A percentile compares a stretch with the other conserved stretches of the same genome.
Conservation (phyloP, 2,888 invertebrate species). For the Hirtodrosophila cameraria region DNA sequence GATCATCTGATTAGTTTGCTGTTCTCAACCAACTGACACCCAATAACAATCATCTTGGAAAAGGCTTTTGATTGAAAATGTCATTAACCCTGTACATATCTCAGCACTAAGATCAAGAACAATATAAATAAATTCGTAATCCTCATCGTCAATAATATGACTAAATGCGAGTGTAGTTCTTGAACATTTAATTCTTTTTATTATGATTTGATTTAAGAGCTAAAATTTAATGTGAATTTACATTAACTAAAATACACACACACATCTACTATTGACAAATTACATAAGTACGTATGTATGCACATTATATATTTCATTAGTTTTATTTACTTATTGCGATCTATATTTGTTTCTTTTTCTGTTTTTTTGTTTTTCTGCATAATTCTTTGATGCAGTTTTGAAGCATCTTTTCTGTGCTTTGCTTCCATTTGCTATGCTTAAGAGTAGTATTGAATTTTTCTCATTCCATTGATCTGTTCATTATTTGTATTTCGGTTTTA, state of each 20-base stretch:
- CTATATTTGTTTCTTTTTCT: constrained; percentile 25
- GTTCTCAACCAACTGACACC: too few species aligned
- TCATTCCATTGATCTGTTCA: constrained; percentile 1
- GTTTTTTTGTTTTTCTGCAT: constrained; percentile 4
- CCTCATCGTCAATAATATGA: neutral
- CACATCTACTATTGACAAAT: constrained; percentile 59
- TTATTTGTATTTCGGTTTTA: constrained; percentile 11
- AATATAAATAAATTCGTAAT: neutral
- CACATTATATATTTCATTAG: constrained; percentile 36
- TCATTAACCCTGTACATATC: too few species aligned
- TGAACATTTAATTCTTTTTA: constrained; percentile 75
- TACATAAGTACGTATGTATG: constrained; percentile 49
- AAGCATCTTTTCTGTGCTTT: constrained; percentile 28
- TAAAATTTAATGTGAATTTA: constrained; percentile 66
- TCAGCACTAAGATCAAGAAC: neutral
- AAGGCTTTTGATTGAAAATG: too few species aligned
- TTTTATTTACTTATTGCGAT: constrained; percentile 38
- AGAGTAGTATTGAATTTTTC: neutral
- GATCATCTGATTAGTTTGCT: too few species aligned
- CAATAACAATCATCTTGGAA: too few species aligned
- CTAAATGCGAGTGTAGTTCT: constrained; percentile 8
- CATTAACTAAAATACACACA: constrained; percentile 63
- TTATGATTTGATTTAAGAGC: constrained; percentile 59
- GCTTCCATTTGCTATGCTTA: constrained; percentile 58
- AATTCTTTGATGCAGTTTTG: constrained; percentile 27